Evolutionary conservation across 2,113 vertebrate genomes (phyloP).

Genomic region (Scartelaos histophorus): DNA sequence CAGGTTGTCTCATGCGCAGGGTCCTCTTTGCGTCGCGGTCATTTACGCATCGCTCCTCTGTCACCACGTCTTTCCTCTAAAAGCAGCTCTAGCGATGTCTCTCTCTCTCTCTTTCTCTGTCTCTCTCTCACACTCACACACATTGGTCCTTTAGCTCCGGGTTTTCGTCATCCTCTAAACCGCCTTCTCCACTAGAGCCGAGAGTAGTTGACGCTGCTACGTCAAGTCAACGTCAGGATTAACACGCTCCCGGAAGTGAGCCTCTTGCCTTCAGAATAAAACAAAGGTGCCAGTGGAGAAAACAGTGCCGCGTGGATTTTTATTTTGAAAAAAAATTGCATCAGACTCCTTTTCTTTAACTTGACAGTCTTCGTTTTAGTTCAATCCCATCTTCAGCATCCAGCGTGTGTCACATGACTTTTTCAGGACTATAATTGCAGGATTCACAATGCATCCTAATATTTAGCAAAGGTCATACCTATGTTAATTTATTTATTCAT

Average conservation of each 20-base stretch:
- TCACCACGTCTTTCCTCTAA: conserved; percentile 12
- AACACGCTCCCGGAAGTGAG: rapidly evolving
- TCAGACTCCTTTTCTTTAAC: rapidly evolving
- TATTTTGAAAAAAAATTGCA: conserved; percentile 6
- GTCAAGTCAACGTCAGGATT: background rate
- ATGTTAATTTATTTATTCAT: no score
- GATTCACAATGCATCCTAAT: background rate
- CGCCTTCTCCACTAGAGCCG: conserved; percentile 56
- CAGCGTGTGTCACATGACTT: conserved; percentile 56
- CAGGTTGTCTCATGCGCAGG: conserved; percentile 54
- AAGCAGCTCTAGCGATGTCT: background rate
- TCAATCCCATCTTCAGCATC: conserved; percentile 56
- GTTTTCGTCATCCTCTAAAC: conserved; percentile 45
- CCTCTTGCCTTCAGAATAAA: conserved; percentile 32
- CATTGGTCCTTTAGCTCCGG: conserved; percentile 26
- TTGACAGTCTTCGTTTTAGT: conserved; percentile 6
- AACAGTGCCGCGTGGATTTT: background rate
- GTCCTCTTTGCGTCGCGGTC: conserved; percentile 45
- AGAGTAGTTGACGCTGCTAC: conserved; percentile 29
- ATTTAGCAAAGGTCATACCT: no score
- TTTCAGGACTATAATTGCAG: background rate
- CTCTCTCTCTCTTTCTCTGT: background rate
- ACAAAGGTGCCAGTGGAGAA: rapidly evolving
- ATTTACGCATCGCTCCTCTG: conserved; percentile 36
- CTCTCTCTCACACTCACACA: conserved; percentile 18